Evolutionary conservation across 2,888 invertebrate species (phyloP).

Genomic region (Hoplodrina blanda): DNA sequence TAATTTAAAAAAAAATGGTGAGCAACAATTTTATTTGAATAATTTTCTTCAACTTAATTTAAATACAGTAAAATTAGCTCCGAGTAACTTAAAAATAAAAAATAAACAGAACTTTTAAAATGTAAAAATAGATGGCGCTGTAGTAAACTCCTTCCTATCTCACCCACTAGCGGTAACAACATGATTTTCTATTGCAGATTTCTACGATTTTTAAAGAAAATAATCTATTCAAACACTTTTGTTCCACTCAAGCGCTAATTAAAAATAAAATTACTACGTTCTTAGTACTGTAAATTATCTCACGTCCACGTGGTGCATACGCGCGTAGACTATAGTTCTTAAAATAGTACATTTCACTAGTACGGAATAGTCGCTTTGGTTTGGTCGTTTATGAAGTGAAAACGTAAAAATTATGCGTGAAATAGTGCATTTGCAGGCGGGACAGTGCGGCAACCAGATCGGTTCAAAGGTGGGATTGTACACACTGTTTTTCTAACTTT

Average conservation of each 20-base stretch:
- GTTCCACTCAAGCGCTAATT: slow-evolving; percentile 19
- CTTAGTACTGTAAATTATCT: slow-evolving; percentile 40
- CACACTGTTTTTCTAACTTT: slow-evolving; percentile 33
- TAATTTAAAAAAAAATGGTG: background rate
- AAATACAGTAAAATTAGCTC: background rate
- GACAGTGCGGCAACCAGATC: slow-evolving; percentile 98
- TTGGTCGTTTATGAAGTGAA: slow-evolving; percentile 66
- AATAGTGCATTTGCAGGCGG: slow-evolving; percentile 97
- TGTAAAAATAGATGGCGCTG: slow-evolving; percentile 49
- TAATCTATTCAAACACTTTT: slow-evolving; percentile 14
- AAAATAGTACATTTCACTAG: slow-evolving; percentile 71
- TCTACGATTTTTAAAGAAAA: slow-evolving; percentile 38
- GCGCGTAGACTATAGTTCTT: slow-evolving; percentile 57
- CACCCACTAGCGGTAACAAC: slow-evolving; percentile 45
- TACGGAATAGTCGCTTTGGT: slow-evolving; percentile 31
- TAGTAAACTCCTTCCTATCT: background rate
- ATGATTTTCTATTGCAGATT: slow-evolving; percentile 61
- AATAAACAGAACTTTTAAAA: background rate
- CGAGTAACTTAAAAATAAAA: background rate
- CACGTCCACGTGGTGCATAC: slow-evolving; percentile 67
- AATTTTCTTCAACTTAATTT: background rate
- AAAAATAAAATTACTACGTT: slow-evolving; percentile 20
- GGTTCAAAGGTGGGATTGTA: slow-evolving; percentile 94
- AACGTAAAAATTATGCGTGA: slow-evolving; percentile 93
- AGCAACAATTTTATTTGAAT: background rate